Evolutionary conservation across 2,888 invertebrate genomes (phyloP).

Genomic region (Callinectes sapidus): DNA sequence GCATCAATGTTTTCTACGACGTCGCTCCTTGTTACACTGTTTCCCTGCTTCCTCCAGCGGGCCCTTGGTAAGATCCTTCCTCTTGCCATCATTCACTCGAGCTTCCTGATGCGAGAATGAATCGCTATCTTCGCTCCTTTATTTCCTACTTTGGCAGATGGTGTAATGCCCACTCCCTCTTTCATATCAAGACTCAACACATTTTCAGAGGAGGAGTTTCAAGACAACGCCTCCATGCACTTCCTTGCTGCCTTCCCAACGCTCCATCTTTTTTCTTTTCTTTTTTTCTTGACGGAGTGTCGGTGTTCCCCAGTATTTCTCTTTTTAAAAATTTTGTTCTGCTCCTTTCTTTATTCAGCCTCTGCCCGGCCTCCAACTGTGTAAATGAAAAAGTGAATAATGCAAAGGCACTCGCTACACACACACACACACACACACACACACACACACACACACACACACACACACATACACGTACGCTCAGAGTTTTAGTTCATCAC

Average conservation of each 20-base stretch:
- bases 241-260: conserved; percentile 4
- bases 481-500: background rate
- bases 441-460: conserved; percentile 7
- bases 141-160: background rate
- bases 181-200: background rate
- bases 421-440: conserved; percentile 18
- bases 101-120: background rate
- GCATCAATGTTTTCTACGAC: too few species aligned
- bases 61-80: background rate
- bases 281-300: background rate
- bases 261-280: too few species aligned
- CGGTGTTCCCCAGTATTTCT: background rate
- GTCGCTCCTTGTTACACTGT: too few species aligned
- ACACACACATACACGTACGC: background rate
- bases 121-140: background rate
- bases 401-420: background rate
- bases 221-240: background rate
- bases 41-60: background rate
- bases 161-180: background rate
- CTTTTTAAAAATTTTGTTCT: background rate
- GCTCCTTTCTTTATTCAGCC: conserved; percentile 1
- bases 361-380: background rate
- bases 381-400: conserved; percentile 31
- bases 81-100: background rate
- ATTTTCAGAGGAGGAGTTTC: background rate